A percentile compares a stretch with the other conserved stretches of the same genome.
Evolutionary conservation across 1,140 invertebrate species (phyloP).

Genomic region (Pachypsylla venusta): DNA sequence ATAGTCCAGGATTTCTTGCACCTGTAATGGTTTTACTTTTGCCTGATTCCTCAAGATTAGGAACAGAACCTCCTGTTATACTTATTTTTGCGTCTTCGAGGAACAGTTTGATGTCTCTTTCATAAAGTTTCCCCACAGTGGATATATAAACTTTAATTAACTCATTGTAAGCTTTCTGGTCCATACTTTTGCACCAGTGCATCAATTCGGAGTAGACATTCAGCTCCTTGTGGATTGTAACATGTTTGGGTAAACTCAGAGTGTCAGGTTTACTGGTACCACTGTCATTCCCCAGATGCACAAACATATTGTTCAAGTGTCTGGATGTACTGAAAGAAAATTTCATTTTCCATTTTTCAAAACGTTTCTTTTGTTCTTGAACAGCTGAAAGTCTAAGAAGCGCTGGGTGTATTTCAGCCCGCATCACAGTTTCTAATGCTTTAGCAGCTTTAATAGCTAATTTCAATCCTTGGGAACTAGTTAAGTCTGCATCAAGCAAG

Average conservation of each 20-base stretch:
- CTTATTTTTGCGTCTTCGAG: conserved; percentile 53
- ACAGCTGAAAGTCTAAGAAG: conserved; percentile 59
- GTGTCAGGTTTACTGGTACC: neutral
- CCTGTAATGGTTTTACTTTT: neutral
- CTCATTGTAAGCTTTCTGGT: conserved; percentile 60
- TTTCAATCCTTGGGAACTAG: conserved; percentile 51
- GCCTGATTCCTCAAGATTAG: conserved; percentile 23
- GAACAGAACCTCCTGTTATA: conserved; percentile 28
- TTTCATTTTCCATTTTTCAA: conserved; percentile 68
- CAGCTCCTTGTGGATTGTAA: conserved; percentile 64
- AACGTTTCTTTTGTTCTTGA: conserved; percentile 70
- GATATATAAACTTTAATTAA: conserved; percentile 65
- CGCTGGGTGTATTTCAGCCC: conserved; percentile 43
- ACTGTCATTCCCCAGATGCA: conserved; percentile 66
- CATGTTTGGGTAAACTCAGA: conserved; percentile 59
- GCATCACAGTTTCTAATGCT: conserved; percentile 60
- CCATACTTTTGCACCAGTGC: conserved; percentile 76
- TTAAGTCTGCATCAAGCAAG: conserved; percentile 54
- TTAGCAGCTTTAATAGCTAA: conserved; percentile 64
- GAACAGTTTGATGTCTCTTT: conserved; percentile 62
- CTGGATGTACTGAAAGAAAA: conserved; percentile 68
- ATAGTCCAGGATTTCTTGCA: conserved; percentile 26
- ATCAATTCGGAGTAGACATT: conserved; percentile 73
- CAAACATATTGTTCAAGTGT: conserved; percentile 85
- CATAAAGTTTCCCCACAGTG: conserved; percentile 67